A percentile compares a stretch with the other conserved stretches of the same genome.
These are phyloP conservation scores for Thermophis baileyi DNA, from an alignment of 2,113 vertebrate genomes.

Conservation along the genomic window DNA sequence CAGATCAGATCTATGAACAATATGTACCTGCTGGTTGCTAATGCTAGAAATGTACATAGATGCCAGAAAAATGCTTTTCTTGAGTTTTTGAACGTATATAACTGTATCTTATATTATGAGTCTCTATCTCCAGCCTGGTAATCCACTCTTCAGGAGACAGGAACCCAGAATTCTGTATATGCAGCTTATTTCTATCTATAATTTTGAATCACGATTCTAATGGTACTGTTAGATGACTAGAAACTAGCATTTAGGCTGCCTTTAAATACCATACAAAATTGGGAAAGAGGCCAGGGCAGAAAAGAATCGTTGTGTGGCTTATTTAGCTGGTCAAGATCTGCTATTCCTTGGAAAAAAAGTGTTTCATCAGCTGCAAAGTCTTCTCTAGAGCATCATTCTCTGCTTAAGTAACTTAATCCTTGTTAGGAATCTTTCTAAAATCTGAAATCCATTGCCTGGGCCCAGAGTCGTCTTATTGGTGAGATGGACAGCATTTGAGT, in stretches of 20 bases:
- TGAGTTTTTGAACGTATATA: background rate
- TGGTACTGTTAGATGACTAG: background rate
- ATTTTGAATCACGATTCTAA: background rate
- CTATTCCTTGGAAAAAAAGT: accelerated
- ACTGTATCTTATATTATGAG: accelerated
- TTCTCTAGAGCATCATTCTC: background rate
- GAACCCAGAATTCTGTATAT: background rate
- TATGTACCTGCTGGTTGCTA: background rate
- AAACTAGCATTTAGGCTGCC: background rate
- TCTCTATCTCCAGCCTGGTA: background rate
- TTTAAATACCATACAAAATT: background rate
- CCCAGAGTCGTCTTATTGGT: background rate
- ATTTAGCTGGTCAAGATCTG: background rate
- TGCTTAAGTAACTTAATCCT: background rate
- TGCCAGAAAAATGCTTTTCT: background rate
- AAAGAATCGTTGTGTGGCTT: background rate
- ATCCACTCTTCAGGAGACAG: background rate
- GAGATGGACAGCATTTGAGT: background rate
- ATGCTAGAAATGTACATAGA: background rate
- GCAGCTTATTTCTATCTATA: background rate
- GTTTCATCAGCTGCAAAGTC: background rate
- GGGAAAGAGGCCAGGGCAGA: background rate
- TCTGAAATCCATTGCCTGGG: background rate
- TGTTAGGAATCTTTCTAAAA: background rate
- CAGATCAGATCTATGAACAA: background rate